These are phyloP conservation scores for Poecilus cupreus DNA, from an alignment of 2,888 invertebrate genomes.

Conservation along the genomic window DNA sequence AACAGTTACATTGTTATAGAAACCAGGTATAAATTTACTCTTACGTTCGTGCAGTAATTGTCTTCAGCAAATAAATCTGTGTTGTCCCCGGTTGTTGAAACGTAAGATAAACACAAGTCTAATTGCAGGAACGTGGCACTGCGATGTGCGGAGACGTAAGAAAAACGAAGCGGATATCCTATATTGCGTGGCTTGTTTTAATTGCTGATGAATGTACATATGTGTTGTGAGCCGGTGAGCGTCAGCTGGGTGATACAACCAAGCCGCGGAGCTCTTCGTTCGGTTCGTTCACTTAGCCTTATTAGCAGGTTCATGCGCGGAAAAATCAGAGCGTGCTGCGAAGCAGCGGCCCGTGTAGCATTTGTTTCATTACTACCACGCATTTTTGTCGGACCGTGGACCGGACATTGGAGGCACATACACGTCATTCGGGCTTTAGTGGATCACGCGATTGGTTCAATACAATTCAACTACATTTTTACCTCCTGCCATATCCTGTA, in stretches of 20 bases:
- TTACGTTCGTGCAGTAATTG: conserved; percentile 30
- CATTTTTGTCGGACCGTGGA: background rate
- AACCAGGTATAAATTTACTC: too few species aligned
- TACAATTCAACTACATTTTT: too few species aligned
- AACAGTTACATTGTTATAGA: too few species aligned
- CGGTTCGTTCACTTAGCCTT: conserved; percentile 39
- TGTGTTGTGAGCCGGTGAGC: background rate
- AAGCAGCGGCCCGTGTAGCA: conserved; percentile 43
- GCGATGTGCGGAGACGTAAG: background rate
- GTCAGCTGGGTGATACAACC: conserved; percentile 23
- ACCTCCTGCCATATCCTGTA: too few species aligned
- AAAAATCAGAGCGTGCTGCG: conserved; percentile 55
- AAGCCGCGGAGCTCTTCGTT: background rate
- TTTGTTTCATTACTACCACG: conserved; percentile 4
- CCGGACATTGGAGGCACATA: background rate
- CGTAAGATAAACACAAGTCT: background rate
- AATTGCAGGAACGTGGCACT: conserved; percentile 31
- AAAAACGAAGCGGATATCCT: conserved; percentile 52
- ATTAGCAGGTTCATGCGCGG: conserved; percentile 42
- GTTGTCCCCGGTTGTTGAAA: background rate
- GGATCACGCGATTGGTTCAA: background rate
- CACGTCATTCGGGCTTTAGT: background rate
- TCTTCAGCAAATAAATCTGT: background rate
- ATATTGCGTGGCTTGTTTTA: conserved; percentile 26
- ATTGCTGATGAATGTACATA: conserved; percentile 48